Percentiles rank a stretch among this genome's conserved stretches.
phyloP scores from a whole-genome alignment of 2,888 invertebrate genomes.

The Oscheius sp. region DNA sequence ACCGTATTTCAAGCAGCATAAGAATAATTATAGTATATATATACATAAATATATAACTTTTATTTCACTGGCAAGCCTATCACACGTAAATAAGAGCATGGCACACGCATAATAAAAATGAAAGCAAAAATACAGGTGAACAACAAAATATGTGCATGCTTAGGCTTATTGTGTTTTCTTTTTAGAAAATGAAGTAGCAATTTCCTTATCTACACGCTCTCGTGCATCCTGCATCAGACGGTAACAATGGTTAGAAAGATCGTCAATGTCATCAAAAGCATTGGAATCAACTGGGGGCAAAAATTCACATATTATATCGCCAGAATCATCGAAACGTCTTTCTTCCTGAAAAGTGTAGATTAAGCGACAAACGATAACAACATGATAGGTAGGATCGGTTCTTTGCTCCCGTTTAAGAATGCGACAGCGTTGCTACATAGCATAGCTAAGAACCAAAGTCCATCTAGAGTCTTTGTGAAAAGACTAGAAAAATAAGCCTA shows the following conservation, averaged over 20 bases:
- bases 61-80: too few relatives aligned
- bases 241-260: slow-evolving; percentile 49
- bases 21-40: neutral
- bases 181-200: neutral
- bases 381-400: too few relatives aligned
- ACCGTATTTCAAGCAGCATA: too few relatives aligned
- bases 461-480: too few relatives aligned
- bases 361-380: too few relatives aligned
- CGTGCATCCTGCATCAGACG: slow-evolving; percentile 41
- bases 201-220: slow-evolving; percentile 20
- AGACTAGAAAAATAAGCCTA: too few relatives aligned
- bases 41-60: neutral
- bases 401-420: too few relatives aligned
- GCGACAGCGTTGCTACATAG: too few relatives aligned
- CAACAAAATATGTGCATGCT: neutral
- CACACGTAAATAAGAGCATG: too few relatives aligned
- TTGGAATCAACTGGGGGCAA: slow-evolving; percentile 49
- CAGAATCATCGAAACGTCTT: slow-evolving; percentile 41
- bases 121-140: neutral
- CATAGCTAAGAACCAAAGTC: too few relatives aligned
- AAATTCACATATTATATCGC: slow-evolving; percentile 46
- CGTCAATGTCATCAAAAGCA: slow-evolving; percentile 50
- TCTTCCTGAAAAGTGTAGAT: slow-evolving; percentile 38
- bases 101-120: neutral
- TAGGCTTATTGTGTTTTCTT: slow-evolving; percentile 16